Percentiles rank a stretch among this genome's conserved stretches.
phyloP scores from a whole-genome alignment of 2,888 invertebrate species.

The Cephonodes hylas region DNA sequence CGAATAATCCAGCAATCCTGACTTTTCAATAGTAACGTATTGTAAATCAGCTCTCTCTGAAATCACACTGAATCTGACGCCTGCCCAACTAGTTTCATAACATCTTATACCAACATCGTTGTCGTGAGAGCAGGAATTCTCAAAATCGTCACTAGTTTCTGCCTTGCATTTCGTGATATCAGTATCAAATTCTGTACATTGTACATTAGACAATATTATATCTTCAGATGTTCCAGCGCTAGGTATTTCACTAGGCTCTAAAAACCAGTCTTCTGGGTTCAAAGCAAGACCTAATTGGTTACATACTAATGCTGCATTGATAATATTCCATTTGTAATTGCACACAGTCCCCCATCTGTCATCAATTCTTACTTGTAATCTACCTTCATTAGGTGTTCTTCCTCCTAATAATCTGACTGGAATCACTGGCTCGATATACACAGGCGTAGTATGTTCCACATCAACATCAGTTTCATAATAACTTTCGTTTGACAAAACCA shows the following conservation, averaged over 20 bases:
- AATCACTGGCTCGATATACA: slow-evolving; percentile 82
- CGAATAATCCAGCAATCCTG: slow-evolving; percentile 96
- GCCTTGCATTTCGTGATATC: slow-evolving; percentile 94
- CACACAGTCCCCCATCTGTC: slow-evolving; percentile 98
- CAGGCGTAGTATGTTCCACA: slow-evolving; percentile 82
- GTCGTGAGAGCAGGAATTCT: slow-evolving; percentile 93
- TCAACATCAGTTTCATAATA: slow-evolving; percentile 82
- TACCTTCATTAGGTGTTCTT: slow-evolving; percentile 89
- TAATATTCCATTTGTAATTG: slow-evolving; percentile 96
- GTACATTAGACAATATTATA: slow-evolving; percentile 91
- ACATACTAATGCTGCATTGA: slow-evolving; percentile 95
- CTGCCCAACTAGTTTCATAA: slow-evolving; percentile 96
- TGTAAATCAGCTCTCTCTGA: slow-evolving; percentile 93
- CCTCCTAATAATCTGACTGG: slow-evolving; percentile 92
- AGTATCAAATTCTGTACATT: slow-evolving; percentile 93
- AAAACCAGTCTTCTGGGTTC: slow-evolving; percentile 95
- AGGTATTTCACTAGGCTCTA: slow-evolving; percentile 91
- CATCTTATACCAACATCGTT: slow-evolving; percentile 94
- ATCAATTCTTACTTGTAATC: slow-evolving; percentile 91
- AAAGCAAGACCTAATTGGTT: slow-evolving; percentile 96
- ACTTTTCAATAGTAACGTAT: slow-evolving; percentile 93
- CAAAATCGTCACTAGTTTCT: slow-evolving; percentile 89
- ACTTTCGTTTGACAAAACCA: slow-evolving; percentile 83
- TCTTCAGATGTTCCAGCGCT: slow-evolving; percentile 88
- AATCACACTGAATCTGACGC: slow-evolving; percentile 92